Evolutionary conservation across 2,888 invertebrate species (phyloP), one percentile per base, ranked within the genome.

Genomic region (Lasioglossum oenotherae): DNA sequence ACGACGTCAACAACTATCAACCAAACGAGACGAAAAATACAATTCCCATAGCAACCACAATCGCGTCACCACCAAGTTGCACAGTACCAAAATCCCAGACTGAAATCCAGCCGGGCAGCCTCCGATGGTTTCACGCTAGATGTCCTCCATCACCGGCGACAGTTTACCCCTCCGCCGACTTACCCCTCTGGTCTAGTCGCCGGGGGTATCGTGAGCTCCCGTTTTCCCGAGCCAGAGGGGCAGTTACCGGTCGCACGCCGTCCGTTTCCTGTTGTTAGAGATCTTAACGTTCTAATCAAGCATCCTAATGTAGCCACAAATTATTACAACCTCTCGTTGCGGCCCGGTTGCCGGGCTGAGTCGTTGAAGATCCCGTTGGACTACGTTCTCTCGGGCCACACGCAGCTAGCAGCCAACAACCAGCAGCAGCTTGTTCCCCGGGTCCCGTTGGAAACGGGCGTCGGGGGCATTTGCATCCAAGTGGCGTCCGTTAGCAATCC

Each of bases 391-490:
- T 57, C 57, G 57, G 57, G 57, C 57, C n/a, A n/a, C 57, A n/a
- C n/a, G 46, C 57, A 38, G 80, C 71, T 76, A 95, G 96, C 95
- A 95, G 91, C 92, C 92, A 57, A 57, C 64, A 31, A 31, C 64
- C 57, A 31, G 64, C 19, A 31, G 81, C 92, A 95, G 93, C 38
- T 67, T 19, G 31, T 31, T 57, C 57, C 57, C 57, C n/a, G 57
- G 35, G 49, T 44, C 41, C 69, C 38, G 64, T 80, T 57, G 57
- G 35, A 71, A 57, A 77, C 44, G 81, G 71, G 82, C 85, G 85
- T 84, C 91, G 89, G 71, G n/a, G 90, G 88, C 92, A 95, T 94
- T 94, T 94, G 94, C 94, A 94, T 94, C 93, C 93, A 94, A 94
- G 94, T 94, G 93, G 91, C 92, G 91, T 92, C 92, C 90, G 91